Conservation (phyloP, 2,888 invertebrate species). For the Scaptomyza flava region DNA sequence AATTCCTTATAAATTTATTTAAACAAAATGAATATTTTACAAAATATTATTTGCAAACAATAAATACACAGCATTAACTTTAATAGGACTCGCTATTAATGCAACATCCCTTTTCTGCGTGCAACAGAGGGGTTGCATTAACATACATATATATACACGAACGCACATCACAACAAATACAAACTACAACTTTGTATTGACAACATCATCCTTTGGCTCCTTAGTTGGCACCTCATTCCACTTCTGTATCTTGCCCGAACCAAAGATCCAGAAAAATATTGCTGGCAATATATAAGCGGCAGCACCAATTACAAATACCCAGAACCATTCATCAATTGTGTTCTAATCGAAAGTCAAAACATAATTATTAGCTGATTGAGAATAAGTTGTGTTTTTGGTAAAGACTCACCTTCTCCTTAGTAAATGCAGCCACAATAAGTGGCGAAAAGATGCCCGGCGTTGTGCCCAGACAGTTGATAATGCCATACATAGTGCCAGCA, state of each 20-base stretch:
- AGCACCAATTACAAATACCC: constrained; percentile 90
- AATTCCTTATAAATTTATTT: constrained; percentile 14
- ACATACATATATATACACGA: constrained; percentile 18
- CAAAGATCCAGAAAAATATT: constrained; percentile 89
- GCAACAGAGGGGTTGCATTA: constrained; percentile 14
- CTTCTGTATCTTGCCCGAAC: constrained; percentile 89
- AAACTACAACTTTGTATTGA: constrained; percentile 80
- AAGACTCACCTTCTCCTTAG: constrained; percentile 67
- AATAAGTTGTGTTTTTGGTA: not conserved
- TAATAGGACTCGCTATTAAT: constrained; percentile 65
- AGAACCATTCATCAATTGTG: constrained; percentile 90
- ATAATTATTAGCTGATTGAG: not conserved
- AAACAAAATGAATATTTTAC: constrained; percentile 15
- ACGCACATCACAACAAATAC: constrained; percentile 63
- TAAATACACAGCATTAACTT: constrained; percentile 72
- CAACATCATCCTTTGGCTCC: constrained; percentile 73
- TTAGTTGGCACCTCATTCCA: constrained; percentile 87
- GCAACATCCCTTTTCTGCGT: not conserved
- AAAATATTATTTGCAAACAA: constrained; percentile 34
- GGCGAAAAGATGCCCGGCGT: constrained; percentile 90
- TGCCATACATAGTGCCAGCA: constrained; percentile 90
- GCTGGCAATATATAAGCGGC: constrained; percentile 89
- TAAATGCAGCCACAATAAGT: constrained; percentile 86
- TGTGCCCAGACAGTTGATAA: constrained; percentile 90
- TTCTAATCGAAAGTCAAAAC: constrained; percentile 86